A percentile compares a stretch with the other conserved stretches of the same genome.
Evolutionary conservation across 2,113 vertebrate genomes (phyloP).

Genomic region (Gadus chalcogrammus): DNA sequence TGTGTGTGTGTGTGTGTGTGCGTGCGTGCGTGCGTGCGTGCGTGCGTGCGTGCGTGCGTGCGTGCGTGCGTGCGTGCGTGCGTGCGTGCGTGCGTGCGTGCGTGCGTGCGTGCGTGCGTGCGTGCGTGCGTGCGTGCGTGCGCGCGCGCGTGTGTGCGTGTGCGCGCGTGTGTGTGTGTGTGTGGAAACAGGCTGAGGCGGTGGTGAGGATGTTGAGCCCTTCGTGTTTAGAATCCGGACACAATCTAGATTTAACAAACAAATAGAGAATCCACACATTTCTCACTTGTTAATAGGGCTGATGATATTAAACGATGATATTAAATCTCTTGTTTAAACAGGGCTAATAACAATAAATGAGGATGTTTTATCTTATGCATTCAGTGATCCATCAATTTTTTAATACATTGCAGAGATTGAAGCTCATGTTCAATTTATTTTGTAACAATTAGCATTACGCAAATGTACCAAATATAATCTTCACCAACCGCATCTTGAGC

Average conservation of each 20-base stretch:
- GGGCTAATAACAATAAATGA: background rate
- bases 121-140: no score
- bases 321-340: background rate
- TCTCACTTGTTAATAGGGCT: background rate
- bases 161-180: no score
- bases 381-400: background rate
- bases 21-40: no score
- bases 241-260: background rate
- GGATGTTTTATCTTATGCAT: background rate
- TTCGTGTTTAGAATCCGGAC: background rate
- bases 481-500: background rate
- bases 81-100: no score
- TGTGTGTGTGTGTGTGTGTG: no score
- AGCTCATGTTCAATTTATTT: background rate
- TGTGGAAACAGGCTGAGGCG: no score
- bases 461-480: background rate
- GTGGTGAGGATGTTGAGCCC: no score
- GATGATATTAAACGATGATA: background rate
- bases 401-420: background rate
- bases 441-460: background rate
- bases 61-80: no score
- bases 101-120: no score
- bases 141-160: no score
- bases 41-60: no score
- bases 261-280: background rate